phyloP scores from a whole-genome alignment of 2,797 vertebrate genomes.

The Mionectes olivaceus region DNA sequence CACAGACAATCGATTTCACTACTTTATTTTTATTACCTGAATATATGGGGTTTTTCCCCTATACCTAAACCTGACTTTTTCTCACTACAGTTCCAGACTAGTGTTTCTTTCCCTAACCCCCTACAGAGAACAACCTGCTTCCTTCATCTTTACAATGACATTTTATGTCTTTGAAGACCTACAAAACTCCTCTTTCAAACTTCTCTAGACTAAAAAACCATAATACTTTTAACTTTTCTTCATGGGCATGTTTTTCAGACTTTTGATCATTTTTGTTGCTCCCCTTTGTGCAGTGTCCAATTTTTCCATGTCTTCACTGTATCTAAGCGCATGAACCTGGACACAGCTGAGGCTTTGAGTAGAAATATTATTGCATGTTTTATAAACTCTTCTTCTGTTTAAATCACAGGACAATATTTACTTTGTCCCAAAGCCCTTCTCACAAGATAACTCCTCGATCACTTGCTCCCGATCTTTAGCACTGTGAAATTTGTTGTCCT shows the following conservation, averaged over 20 bases:
- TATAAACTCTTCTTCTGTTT: neutral
- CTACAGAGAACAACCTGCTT: neutral
- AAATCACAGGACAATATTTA: neutral
- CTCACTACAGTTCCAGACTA: neutral
- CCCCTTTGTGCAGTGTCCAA: neutral
- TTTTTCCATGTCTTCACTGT: neutral
- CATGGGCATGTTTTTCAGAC: neutral
- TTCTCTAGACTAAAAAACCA: neutral
- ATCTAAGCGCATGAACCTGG: neutral
- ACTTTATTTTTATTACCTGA: neutral
- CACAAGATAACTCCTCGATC: neutral
- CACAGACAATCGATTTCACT: neutral
- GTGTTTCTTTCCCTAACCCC: neutral
- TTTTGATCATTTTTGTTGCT: neutral
- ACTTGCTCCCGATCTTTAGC: neutral
- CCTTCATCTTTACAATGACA: neutral
- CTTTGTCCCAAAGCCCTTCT: neutral
- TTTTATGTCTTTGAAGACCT: neutral
- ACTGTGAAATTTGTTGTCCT: neutral
- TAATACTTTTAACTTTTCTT: neutral
- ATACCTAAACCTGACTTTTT: neutral
- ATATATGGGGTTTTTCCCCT: accelerated
- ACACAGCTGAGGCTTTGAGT: neutral
- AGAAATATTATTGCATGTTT: neutral
- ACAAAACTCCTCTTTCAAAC: neutral